Conservation (phyloP, 1,140 invertebrate species). For the Drosophila nigromelanica region DNA sequence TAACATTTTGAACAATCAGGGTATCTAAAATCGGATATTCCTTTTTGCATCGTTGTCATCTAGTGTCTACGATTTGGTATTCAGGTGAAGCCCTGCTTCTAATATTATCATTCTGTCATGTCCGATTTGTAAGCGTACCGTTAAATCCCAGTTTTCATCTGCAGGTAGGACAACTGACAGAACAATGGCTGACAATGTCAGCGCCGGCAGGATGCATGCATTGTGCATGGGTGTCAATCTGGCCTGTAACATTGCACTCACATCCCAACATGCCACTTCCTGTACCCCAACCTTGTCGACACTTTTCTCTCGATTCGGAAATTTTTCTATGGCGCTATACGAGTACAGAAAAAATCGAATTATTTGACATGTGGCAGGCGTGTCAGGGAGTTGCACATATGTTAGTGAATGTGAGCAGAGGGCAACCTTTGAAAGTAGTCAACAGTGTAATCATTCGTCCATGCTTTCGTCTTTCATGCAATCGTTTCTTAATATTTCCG, state of each 20-base stretch:
- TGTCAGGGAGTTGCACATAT: slow-evolving; percentile 43
- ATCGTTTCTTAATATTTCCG: no score
- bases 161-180: neutral
- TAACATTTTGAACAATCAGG: no score
- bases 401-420: slow-evolving; percentile 15
- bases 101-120: slow-evolving; percentile 1
- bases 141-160: slow-evolving; percentile 5
- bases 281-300: neutral
- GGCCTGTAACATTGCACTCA: slow-evolving; percentile 14
- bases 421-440: slow-evolving; percentile 16
- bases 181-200: slow-evolving; percentile 18
- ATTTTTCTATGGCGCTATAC: slow-evolving; percentile 33
- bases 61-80: neutral
- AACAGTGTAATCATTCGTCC: slow-evolving; percentile 20
- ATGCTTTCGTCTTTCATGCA: slow-evolving; percentile 18
- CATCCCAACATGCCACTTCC: neutral
- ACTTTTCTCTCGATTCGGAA: slow-evolving; percentile 4
- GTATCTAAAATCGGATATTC: no score
- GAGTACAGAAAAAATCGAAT: slow-evolving; percentile 56
- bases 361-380: slow-evolving; percentile 67
- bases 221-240: slow-evolving; percentile 14
- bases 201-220: neutral
- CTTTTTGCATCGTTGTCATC: neutral
- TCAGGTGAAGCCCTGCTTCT: neutral
- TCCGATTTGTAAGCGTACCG: neutral